Conservation (phyloP, 2,888 invertebrate species). For the Cheilosia soror region DNA sequence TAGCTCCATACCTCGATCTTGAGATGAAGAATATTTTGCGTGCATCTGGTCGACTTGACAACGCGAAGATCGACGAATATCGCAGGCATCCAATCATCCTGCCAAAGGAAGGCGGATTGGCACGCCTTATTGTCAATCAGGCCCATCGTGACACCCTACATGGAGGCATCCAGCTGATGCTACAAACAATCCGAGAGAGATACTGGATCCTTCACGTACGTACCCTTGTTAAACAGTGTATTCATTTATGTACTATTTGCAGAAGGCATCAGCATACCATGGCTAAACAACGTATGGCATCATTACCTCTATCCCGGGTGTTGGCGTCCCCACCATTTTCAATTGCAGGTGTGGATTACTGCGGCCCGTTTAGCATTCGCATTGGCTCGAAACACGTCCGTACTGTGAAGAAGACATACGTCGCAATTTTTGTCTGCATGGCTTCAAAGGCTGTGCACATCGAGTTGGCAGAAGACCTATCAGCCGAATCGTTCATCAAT, state of each 20-base stretch:
- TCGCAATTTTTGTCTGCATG: slow-evolving; percentile 37
- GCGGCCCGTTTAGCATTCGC: slow-evolving; percentile 31
- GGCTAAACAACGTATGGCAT: slow-evolving; percentile 39
- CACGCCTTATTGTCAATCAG: slow-evolving; percentile 22
- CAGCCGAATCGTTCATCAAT: slow-evolving; percentile 48
- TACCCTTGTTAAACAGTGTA: slow-evolving; percentile 32
- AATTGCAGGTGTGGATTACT: slow-evolving; percentile 32
- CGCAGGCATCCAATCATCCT: slow-evolving; percentile 26
- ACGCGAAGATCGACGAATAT: slow-evolving; percentile 7
- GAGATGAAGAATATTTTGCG: slow-evolving; percentile 1
- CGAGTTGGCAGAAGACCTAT: slow-evolving; percentile 35
- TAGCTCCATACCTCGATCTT: slow-evolving; percentile 22
- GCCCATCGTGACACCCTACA: slow-evolving; percentile 8
- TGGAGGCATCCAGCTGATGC: slow-evolving; percentile 43
- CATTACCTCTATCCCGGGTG: slow-evolving; percentile 39
- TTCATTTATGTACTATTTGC: slow-evolving; percentile 33
- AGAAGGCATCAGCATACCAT: slow-evolving; percentile 40
- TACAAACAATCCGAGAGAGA: slow-evolving; percentile 32
- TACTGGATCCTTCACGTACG: slow-evolving; percentile 49
- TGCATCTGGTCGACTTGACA: slow-evolving; percentile 17
- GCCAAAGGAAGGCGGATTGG: slow-evolving; percentile 16
- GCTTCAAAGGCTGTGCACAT: slow-evolving; percentile 39
- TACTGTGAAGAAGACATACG: slow-evolving; percentile 32
- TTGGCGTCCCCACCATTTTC: slow-evolving; percentile 35
- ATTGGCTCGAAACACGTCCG: slow-evolving; percentile 15